Evolutionary conservation across 2,888 invertebrate species (phyloP), one percentile per base, ranked within the genome.

Genomic region (Eupithecia subfuscata): DNA sequence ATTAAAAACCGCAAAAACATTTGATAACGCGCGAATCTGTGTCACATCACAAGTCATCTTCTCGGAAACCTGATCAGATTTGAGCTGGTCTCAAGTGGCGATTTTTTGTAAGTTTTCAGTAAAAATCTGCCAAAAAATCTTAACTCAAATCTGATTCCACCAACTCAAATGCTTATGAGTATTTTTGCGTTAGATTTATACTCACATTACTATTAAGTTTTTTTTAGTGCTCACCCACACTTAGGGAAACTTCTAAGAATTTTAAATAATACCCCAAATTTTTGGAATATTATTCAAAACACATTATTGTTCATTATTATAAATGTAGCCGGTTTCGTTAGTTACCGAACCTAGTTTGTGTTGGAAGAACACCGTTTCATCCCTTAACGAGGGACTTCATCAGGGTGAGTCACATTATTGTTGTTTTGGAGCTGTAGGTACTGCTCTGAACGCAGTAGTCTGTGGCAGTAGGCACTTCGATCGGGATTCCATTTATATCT

Each of bases 401-500:
- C 37, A 37, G 37, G 37, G 37, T 37, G 7, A 37, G 7, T 7
- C 37, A 37, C 30, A 40, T 40, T 45, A 6, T 45, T 4, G 14
- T 45, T 45, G 45, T 45, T 45, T 45, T 16, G 16, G 52, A 52
- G 22, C 22, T 22, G 56, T 56, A 22, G 9, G 5, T 5, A 37
- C 37, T 52, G 52, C 12, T 60, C 65, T 67, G 65, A n/a, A n/a
- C 65, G 65, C 65, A 25, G 64, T 8, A 12, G 40, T 68, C 68
- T 68, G 43, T 68, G 68, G 43, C n/a, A 25, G 40, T 2, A 43
- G 40, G 43, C 22, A 68, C 68, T 64, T 8, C 84, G 84, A 87
- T 88, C 87, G 84, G 87, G 88, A 90, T 90, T 89, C 89, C 90
- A 89, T 89, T 89, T 90, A 88, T 89, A 88, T 87, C 86, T 88